Evolutionary conservation across 2,888 invertebrate genomes (phyloP), one percentile per base, ranked within the genome.

Genomic region (Cryptocheilus praepositus): DNA sequence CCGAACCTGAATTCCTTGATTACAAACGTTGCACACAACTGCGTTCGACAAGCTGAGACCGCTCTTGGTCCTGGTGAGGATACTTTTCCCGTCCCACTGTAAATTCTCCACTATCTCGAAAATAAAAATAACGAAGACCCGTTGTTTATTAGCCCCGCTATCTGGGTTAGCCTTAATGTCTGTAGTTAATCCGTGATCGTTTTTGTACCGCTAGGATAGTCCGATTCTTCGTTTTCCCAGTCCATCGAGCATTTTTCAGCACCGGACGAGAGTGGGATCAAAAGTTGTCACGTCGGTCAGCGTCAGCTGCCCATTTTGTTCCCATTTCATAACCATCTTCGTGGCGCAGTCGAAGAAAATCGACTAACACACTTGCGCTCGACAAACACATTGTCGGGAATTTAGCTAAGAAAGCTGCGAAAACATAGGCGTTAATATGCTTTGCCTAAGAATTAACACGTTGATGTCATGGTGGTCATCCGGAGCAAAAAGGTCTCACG

Each of bases 161-260:
- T 25, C 36, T 36, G 11, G 11, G 36, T 11, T 36, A 1, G 7
- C 36, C 1, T 69, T 61, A 61, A 55, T 13, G 18, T 19, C 15
- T 52, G 43, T 18, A 4, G 46, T 5, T 43, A 57, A 44, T 16
- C 56, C 51, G 56, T 61, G 36, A 36, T 11, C 36, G 36, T 36
- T 36, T 36, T 36, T 36, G 67, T 81, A 85, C 86, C 80, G 64
- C 82, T 85, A 44, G 80, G 74, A 36, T 76, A 78, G 53, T 80
- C 78, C 61, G 76, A 68, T 15, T 85, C 81, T 22, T 84, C 83
- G 57, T 83, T 80, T 64, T 70, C 74, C 80, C 82, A 81, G 77
- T 87, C 83, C 86, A 85, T 84, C 77, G 71, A 73, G 55, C 44
- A 62, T 64, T 62, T 15, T 44, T 55, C 54, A 43, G n/a, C 22